Evolutionary conservation across 2,888 invertebrate species (phyloP).

Genomic region (Heliconius sara): DNA sequence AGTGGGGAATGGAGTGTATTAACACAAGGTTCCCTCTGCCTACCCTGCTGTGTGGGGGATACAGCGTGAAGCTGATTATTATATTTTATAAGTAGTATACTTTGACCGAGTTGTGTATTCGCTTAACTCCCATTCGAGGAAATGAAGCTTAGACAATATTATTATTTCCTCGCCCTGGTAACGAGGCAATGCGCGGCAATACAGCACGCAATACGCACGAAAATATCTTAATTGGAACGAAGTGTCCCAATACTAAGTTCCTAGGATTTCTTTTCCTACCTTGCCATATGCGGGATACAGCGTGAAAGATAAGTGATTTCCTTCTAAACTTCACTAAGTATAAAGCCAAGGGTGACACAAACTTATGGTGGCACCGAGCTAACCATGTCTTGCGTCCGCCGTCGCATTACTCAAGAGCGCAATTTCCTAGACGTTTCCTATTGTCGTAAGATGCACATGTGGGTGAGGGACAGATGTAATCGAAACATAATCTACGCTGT

Average conservation of each 20-base stretch:
- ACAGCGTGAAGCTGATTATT: no score
- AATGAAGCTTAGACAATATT: no score
- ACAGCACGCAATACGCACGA: background rate
- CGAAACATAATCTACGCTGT: conserved; percentile 42
- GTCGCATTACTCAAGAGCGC: conserved; percentile 36
- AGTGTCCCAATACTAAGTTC: background rate
- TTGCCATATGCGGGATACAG: no score
- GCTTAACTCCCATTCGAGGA: no score
- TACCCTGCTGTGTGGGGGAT: no score
- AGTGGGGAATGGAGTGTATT: no score
- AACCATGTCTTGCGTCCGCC: conserved; percentile 26
- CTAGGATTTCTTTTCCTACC: no score
- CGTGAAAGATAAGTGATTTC: no score
- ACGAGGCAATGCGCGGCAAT: background rate
- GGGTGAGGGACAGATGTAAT: conserved; percentile 65
- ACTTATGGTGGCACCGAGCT: background rate
- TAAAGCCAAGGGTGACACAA: background rate
- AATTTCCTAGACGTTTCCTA: conserved; percentile 56
- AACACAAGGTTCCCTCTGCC: no score
- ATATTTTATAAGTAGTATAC: background rate
- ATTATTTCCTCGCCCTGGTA: no score
- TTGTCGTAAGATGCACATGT: conserved; percentile 61
- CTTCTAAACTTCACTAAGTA: background rate
- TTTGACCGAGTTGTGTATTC: no score
- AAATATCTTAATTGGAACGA: no score